A percentile compares a stretch with the other conserved stretches of the same genome.
Conservation (phyloP, 1,140 invertebrate genomes). For the Liolophura sinensis region DNA sequence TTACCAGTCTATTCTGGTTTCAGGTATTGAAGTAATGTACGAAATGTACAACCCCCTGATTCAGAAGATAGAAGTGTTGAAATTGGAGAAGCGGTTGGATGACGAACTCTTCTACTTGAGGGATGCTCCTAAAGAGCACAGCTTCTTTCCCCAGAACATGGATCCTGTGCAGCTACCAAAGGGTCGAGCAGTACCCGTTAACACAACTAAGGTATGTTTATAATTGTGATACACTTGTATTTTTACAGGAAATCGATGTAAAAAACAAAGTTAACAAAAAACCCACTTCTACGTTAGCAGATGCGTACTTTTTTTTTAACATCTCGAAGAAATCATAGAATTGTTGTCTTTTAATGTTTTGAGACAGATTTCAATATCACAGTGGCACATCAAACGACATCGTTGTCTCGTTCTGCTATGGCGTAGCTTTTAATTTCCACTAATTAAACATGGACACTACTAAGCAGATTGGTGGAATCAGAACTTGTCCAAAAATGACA, state of each 20-base stretch:
- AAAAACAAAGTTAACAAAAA: not conserved
- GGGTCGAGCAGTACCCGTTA: constrained; percentile 81
- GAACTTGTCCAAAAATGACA: too few relatives aligned
- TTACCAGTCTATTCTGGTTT: constrained; percentile 20
- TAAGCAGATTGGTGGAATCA: too few relatives aligned
- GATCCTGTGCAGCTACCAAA: constrained; percentile 78
- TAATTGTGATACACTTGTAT: constrained; percentile 3
- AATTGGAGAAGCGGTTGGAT: constrained; percentile 92
- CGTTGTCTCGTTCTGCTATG: too few relatives aligned
- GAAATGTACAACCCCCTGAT: constrained; percentile 94
- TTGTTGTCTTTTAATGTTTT: not conserved
- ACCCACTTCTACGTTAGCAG: not conserved
- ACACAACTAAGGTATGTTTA: constrained; percentile 76
- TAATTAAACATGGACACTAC: too few relatives aligned
- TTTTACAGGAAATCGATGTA: not conserved
- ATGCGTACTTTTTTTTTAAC: not conserved
- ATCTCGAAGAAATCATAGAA: not conserved
- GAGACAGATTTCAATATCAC: too few relatives aligned
- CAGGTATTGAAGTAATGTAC: constrained; percentile 85
- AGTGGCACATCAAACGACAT: too few relatives aligned
- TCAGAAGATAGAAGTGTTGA: constrained; percentile 84
- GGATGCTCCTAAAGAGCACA: constrained; percentile 91
- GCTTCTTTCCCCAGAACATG: constrained; percentile 93
- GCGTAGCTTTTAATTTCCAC: too few relatives aligned
- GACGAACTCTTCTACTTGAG: constrained; percentile 86